Conservation (phyloP, 1,140 invertebrate species). For the Drosophila simulans region DNA sequence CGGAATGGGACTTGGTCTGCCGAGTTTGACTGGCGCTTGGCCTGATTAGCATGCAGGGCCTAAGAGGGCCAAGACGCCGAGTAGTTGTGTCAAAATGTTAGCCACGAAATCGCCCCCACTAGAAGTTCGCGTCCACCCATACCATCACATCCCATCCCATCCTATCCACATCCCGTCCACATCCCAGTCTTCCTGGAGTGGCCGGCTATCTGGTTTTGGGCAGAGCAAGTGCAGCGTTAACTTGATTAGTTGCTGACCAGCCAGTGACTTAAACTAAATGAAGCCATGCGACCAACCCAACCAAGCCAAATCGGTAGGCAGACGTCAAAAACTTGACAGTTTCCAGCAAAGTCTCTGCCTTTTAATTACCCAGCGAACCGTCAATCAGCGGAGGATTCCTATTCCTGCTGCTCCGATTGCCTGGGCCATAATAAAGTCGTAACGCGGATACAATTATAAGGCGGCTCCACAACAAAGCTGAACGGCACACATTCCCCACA, state of each 20-base stretch:
- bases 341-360: slow-evolving; percentile 66
- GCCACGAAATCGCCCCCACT: slow-evolving; percentile 57
- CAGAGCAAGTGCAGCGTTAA: slow-evolving; percentile 71
- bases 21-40: slow-evolving; percentile 63
- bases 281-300: slow-evolving; percentile 45
- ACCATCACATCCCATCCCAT: background rate
- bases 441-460: slow-evolving; percentile 82
- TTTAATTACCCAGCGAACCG: slow-evolving; percentile 76
- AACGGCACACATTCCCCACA: slow-evolving; percentile 73
- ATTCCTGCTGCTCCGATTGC: slow-evolving; percentile 21
- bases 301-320: slow-evolving; percentile 47
- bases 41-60: slow-evolving; percentile 75
- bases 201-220: slow-evolving; percentile 59
- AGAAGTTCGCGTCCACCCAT: background rate
- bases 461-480: slow-evolving; percentile 75
- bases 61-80: slow-evolving; percentile 41
- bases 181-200: slow-evolving; percentile 27
- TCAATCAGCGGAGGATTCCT: slow-evolving; percentile 58
- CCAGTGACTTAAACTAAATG: slow-evolving; percentile 58
- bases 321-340: slow-evolving; percentile 75
- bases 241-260: slow-evolving; percentile 68
- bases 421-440: slow-evolving; percentile 73
- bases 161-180: background rate
- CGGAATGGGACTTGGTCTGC: slow-evolving; percentile 8
- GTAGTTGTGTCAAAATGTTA: slow-evolving; percentile 69